Conservation (phyloP, 2,888 invertebrate species). For the Tinea trinotella region DNA sequence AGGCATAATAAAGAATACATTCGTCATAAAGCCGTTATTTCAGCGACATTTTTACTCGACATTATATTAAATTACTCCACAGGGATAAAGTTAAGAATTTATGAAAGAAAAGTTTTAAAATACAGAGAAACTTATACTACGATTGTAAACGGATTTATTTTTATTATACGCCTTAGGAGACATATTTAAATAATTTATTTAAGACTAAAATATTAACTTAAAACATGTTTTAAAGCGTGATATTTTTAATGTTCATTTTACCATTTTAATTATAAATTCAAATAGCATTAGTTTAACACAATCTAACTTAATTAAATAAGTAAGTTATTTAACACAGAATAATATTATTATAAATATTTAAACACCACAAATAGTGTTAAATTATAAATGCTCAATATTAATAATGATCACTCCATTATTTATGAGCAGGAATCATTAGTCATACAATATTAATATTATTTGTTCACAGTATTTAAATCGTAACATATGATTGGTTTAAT, state of each 20-base stretch:
- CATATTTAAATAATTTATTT: too few species aligned
- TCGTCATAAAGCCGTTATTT: neutral
- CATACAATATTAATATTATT: conserved; percentile 3
- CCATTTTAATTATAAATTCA: too few species aligned
- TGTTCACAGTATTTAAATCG: neutral
- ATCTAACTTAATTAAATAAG: too few species aligned
- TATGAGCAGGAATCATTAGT: neutral
- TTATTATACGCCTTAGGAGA: neutral
- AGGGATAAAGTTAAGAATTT: conserved; percentile 5
- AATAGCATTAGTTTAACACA: too few species aligned
- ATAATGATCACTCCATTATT: neutral
- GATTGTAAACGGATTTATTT: neutral
- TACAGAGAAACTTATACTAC: neutral
- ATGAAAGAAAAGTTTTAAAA: conserved; percentile 2
- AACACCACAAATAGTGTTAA: too few species aligned
- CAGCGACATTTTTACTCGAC: conserved; percentile 1
- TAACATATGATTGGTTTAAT: neutral
- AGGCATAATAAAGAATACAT: too few species aligned
- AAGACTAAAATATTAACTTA: too few species aligned
- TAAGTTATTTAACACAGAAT: too few species aligned
- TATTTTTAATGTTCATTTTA: too few species aligned
- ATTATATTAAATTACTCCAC: conserved; percentile 12
- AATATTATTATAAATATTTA: too few species aligned
- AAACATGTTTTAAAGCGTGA: too few species aligned
- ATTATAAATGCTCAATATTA: neutral